A percentile compares a stretch with the other conserved stretches of the same genome.
Evolutionary conservation across 2,113 vertebrate species (phyloP).

Genomic region (Lamprotornis superbus): DNA sequence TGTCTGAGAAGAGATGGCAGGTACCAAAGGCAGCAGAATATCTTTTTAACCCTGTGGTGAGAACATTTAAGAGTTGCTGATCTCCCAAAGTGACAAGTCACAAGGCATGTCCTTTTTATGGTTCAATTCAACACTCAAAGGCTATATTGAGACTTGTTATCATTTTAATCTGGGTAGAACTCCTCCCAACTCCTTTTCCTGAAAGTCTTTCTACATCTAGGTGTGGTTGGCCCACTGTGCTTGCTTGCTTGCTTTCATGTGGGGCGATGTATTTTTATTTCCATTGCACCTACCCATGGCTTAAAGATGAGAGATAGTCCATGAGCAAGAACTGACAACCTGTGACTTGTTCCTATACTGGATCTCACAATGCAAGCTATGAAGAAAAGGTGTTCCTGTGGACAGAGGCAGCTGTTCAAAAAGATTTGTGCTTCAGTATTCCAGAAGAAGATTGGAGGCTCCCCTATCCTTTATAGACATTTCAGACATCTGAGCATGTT

Average conservation of each 20-base stretch:
- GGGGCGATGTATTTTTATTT: not conserved
- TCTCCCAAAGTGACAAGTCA: not conserved
- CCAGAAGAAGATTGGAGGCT: not conserved
- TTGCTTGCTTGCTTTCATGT: not conserved
- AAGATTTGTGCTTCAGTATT: not conserved
- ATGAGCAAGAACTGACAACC: not conserved
- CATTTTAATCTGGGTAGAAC: not conserved
- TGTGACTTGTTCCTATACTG: not conserved
- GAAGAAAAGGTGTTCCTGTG: not conserved
- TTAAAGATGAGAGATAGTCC: not conserved
- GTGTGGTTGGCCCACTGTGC: not conserved
- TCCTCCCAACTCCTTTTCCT: not conserved
- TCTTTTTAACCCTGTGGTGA: not conserved
- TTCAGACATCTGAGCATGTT: not conserved
- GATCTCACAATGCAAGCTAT: not conserved
- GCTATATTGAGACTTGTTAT: not conserved
- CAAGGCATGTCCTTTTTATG: not conserved
- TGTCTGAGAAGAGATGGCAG: not conserved
- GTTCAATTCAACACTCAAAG: not conserved
- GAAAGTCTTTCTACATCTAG: not conserved
- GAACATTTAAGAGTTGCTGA: not conserved
- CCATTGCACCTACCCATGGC: not conserved
- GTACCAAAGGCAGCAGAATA: not conserved
- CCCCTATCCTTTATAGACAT: not conserved
- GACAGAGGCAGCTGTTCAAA: not conserved